Evolutionary conservation across 2,888 invertebrate genomes (phyloP).

Genomic region (Eugnorisma glareosa): DNA sequence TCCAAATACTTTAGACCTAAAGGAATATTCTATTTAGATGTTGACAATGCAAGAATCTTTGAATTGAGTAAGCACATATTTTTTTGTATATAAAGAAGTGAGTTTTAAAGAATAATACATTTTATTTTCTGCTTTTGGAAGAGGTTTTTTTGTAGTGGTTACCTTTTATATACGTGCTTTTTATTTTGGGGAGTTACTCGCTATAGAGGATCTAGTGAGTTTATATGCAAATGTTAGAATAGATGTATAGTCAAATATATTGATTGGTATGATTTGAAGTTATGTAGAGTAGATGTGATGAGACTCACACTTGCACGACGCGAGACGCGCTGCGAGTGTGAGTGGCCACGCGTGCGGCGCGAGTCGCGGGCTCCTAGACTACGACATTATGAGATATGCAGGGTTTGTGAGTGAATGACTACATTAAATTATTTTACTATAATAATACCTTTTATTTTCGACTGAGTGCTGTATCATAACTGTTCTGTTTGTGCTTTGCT

Average conservation of each 20-base stretch:
- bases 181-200: constrained; percentile 38
- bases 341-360: neutral
- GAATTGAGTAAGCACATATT: constrained; percentile 54
- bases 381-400: constrained; percentile 21
- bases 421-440: constrained; percentile 62
- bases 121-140: constrained; percentile 62
- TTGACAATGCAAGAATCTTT: constrained; percentile 61
- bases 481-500: constrained; percentile 63
- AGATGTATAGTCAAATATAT: constrained; percentile 45
- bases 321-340: neutral
- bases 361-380: constrained; percentile 1
- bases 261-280: constrained; percentile 31
- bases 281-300: constrained; percentile 14
- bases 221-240: constrained; percentile 35
- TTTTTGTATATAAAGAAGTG: constrained; percentile 68
- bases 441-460: constrained; percentile 44
- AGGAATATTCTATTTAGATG: constrained; percentile 38
- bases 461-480: constrained; percentile 55
- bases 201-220: constrained; percentile 32
- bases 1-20: constrained; percentile 50
- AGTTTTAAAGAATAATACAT: constrained; percentile 57
- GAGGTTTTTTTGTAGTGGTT: constrained; percentile 59
- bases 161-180: constrained; percentile 55
- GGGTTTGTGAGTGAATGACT: constrained; percentile 52
- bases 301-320: neutral